These are phyloP conservation scores for Thymelicus sylvestris DNA, from an alignment of 2,888 invertebrate genomes.

Conservation along the genomic window DNA sequence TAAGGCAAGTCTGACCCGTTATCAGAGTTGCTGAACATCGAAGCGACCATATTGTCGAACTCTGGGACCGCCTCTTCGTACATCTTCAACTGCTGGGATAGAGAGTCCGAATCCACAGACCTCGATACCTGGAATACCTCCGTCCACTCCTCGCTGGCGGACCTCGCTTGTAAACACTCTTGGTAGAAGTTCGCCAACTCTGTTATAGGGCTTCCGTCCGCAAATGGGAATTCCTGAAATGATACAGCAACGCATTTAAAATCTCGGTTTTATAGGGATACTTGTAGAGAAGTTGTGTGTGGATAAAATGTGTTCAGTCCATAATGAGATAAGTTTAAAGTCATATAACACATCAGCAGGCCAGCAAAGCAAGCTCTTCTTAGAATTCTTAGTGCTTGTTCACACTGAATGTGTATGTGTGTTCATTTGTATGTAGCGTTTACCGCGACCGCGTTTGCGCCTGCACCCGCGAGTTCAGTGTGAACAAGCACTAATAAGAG, in stretches of 20 bases:
- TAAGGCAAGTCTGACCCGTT: conserved; percentile 50
- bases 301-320: no score
- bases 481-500: no score
- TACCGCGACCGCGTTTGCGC: no score
- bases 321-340: no score
- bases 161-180: conserved; percentile 89
- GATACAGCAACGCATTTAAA: conserved; percentile 9
- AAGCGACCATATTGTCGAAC: conserved; percentile 90
- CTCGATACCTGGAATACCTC: conserved; percentile 52
- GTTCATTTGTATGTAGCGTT: no score
- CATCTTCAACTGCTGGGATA: conserved; percentile 88
- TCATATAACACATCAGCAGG: no score
- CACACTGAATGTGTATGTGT: no score
- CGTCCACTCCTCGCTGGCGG: conserved; percentile 65
- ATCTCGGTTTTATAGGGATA: background rate
- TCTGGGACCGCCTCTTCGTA: conserved; percentile 89
- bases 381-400: no score
- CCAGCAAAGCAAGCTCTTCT: no score
- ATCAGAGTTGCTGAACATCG: conserved; percentile 85
- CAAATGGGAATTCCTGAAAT: conserved; percentile 91
- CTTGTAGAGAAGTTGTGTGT: no score
- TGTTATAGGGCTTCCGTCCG: conserved; percentile 88
- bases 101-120: conserved; percentile 77
- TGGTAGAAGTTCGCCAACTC: conserved; percentile 92
- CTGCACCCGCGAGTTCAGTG: no score